Base-by-base conservation (phyloP, 2,113 vertebrate genomes). In the Zeus faber region DNA sequence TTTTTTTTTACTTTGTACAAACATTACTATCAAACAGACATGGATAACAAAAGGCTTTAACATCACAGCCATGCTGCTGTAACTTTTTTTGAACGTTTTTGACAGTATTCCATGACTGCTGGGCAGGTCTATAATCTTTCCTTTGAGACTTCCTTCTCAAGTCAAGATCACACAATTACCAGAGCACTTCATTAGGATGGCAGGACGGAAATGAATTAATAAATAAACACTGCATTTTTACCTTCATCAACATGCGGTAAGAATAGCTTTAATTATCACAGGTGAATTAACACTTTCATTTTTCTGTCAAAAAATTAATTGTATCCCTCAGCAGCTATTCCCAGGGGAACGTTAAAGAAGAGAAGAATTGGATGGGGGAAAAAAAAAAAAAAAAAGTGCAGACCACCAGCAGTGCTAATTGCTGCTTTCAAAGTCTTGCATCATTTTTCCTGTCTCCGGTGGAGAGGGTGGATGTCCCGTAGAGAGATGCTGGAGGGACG, bases 201-300 rank as follows among this genome's bases (percentile, higher is more conserved):
- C 59, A 24, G 58, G 53, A 50, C 39, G 51, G 58, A 72, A 80
- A 79, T 83, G 67, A 81, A 85, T 85, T 78, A 85, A 85, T 86
- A 82, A 86, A 87, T 85, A 86, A 86, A 86, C 80, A 80, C 77
- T 60, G 71, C 67, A 79, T 82, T 78, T 76, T 80, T 80, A 77
- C 77, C 62, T 81, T 87, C 80, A 81, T 83, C 83, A 86, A 75
- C 83, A 74, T 82, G 76, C 65, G 40, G 79, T 72, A 85, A 86
- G 81, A 88, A 88, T 86, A 88, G 82, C 84, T 81, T 77, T 86
- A 82, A 88, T 88, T 88, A 88, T 88, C 82, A 85, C 86, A 86
- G 85, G 84, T 88, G 83, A 88, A 86, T 88, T 88, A 88, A 83
- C 86, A 65, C 83, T 86, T 86, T 84, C 80, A 82, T 86, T 83